Percentiles rank a stretch among this genome's conserved stretches.
These are phyloP conservation scores for Flabesymbios commensalis DNA, from an alignment of 2,888 invertebrate genomes.

Conservation along the genomic window DNA sequence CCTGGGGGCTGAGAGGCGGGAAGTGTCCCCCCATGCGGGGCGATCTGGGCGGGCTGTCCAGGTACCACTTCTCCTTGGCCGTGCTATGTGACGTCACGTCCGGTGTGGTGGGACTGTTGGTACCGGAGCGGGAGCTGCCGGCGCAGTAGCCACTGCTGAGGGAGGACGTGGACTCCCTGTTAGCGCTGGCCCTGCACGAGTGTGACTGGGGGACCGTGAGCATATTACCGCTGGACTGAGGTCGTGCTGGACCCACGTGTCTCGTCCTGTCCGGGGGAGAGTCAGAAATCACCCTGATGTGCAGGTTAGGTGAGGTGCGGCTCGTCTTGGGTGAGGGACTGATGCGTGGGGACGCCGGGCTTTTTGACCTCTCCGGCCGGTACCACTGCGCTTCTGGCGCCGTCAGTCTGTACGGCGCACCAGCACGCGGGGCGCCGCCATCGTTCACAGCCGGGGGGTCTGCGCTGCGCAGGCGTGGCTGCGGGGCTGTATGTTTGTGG, in stretches of 20 bases:
- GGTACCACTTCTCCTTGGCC: slow-evolving; percentile 27
- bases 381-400: slow-evolving; percentile 22
- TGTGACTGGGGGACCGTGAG: slow-evolving; percentile 16
- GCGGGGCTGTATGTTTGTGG: no score
- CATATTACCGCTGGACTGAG: slow-evolving; percentile 35
- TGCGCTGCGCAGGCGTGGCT: no score
- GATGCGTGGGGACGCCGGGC: slow-evolving; percentile 23
- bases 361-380: slow-evolving; percentile 15
- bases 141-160: slow-evolving; percentile 37
- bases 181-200: slow-evolving; percentile 2
- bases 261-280: slow-evolving; percentile 39
- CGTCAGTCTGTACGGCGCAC: slow-evolving; percentile 4
- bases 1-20: no score
- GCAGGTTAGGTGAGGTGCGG: no score
- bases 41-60: slow-evolving; percentile 25
- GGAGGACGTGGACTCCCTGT: slow-evolving; percentile 18
- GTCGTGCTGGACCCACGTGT: slow-evolving; percentile 34
- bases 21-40: slow-evolving; percentile 6
- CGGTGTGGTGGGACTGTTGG: slow-evolving; percentile 48
- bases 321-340: slow-evolving; percentile 19
- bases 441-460: background rate
- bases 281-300: no score
- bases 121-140: slow-evolving; percentile 39
- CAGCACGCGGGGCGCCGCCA: background rate
- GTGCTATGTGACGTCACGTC: slow-evolving; percentile 37